Evolutionary conservation across 1,140 invertebrate species (phyloP), one percentile per base, ranked within the genome.

Genomic region (Latrodectus geometricus): DNA sequence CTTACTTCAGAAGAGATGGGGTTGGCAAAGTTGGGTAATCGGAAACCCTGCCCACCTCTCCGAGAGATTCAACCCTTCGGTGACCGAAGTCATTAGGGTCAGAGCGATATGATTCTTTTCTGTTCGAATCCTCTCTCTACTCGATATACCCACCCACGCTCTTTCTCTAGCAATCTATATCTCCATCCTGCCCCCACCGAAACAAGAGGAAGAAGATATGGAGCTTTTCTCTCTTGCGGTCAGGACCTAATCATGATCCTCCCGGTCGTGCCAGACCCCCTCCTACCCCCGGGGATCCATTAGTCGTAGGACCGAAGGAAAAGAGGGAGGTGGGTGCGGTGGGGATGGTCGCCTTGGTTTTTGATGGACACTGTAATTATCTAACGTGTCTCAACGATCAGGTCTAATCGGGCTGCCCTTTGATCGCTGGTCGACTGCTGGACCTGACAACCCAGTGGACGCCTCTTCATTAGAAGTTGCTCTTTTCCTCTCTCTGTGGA

Each of bases 341-440:
- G 14, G 48, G 68, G 35, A 35, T 35, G 35, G 70, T 23, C 48
- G 68, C 68, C 68, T 69, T 73, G 72, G 82, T 74, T 77, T 86
- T 86, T 86, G 83, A 78, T 86, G 68, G 83, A 86, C 83, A 86
- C 66, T 77, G 83, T 86, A 86, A 86, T 86, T 86, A 86, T 86
- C 75, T 86, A 77, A 86, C 83, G 75, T 86, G 75, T 86, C 74
- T 74, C 65, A 77, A 74, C 83, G 75, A 86, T 86, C 83, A 86
- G 83, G 75, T 86, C 75, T 78, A 86, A 86, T 86, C 74, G 75
- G 68, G 56, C 56, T 69, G 82, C 35, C 73, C 82, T 84, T 76
- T 75, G 83, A 86, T 77, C 83, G 75, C 61, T 56, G 70, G 54
- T 82, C 72, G 72, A 52, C 72, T 75, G 81, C 70, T 83, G 81